A percentile compares a stretch with the other conserved stretches of the same genome.
Conservation (phyloP, 2,113 vertebrate genomes). For the Cinclus mexicanus region DNA sequence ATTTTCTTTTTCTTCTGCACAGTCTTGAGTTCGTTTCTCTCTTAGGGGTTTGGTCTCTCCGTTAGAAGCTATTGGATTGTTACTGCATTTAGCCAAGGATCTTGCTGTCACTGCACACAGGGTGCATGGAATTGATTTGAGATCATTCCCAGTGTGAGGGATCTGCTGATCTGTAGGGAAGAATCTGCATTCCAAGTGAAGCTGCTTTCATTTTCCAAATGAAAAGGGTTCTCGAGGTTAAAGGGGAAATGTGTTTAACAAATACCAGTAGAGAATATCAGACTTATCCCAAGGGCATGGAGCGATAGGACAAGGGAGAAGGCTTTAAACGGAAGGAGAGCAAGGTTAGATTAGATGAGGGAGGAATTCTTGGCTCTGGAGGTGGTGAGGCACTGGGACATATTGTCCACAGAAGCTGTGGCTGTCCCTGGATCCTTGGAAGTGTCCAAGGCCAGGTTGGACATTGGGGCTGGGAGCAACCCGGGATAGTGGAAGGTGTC, state of each 20-base stretch:
- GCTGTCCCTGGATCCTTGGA: neutral
- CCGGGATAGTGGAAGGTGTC: neutral
- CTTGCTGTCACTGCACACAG: neutral
- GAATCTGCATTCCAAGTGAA: neutral
- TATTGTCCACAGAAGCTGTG: neutral
- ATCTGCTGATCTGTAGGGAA: neutral
- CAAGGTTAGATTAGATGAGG: neutral
- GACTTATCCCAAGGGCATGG: neutral
- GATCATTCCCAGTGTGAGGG: neutral
- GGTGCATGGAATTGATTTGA: neutral
- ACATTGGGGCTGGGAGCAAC: fast-evolving
- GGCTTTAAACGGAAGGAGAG: no score
- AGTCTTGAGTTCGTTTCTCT: neutral
- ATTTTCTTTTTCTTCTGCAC: neutral
- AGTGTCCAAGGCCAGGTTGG: neutral
- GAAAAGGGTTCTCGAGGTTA: neutral
- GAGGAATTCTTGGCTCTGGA: neutral
- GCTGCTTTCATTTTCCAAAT: neutral
- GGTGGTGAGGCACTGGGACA: neutral
- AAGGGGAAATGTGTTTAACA: neutral
- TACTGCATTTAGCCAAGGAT: neutral
- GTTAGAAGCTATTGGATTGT: neutral
- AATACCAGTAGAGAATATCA: neutral
- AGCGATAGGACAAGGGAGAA: neutral
- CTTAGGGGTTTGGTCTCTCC: neutral